Base-by-base conservation (phyloP, 2,888 invertebrate genomes). In the Trimorus sp. region DNA sequence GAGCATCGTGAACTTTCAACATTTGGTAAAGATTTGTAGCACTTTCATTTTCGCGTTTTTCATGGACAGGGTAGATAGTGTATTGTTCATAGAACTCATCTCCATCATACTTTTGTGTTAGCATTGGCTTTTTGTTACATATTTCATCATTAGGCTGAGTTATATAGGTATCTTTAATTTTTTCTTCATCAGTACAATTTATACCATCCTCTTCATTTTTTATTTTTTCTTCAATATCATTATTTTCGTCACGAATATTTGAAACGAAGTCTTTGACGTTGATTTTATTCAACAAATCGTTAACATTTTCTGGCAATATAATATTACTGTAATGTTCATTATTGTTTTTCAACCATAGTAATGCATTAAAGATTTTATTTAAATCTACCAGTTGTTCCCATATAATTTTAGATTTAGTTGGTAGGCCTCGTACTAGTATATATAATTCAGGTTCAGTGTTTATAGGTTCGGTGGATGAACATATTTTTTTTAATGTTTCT, bases 401-500 rank as follows among this genome's bases (percentile, higher is more conserved):
- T 45, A 26, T 26, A 4, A 26, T 26, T 3, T 26, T 26, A 26
- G 26, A 26, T 26, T 26, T 26, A 26, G 26, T 26, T 26, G 26
- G 26, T 26, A 26, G 1, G 4, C 26, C 4, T 26, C 26, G 26
- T 26, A 26, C 26, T 45, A 45, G 2, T 45, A 45, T 45, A 45
- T 45, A 45, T 9, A 45, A 45, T 45, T 45, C 45, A 3, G 9
- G 45, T 69, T 89, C 80, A 16, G 6, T 15, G 71, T 86, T 86
- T 26, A 89, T 68, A 5, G 89, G 84, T 15, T 87, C 84, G 16
- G 82, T 83, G 6, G 85, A 74, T 42, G 70, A 73, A 14, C 86
- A 86, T 9, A 90, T 71, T 84, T 88, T 90, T 81, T 85, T 85
- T 12, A 89, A 60, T 1, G 89, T 90, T 84, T 87, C 84, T 45